These are phyloP conservation scores for Terrapene triunguis DNA, from an alignment of 2,113 vertebrate genomes.

Conservation along the genomic window DNA sequence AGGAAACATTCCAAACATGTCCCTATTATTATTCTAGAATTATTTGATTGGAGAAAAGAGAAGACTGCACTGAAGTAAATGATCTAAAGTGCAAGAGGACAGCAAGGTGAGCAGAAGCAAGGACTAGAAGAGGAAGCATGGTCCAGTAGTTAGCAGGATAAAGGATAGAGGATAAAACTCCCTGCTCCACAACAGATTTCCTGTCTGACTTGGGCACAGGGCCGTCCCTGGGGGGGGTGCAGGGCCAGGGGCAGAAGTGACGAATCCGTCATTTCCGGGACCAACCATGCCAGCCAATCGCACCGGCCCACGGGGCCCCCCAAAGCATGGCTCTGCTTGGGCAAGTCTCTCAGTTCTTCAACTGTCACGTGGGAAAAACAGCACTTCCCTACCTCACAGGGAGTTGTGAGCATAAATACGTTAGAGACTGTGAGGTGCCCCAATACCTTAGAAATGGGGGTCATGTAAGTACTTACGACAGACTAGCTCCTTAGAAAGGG, in stretches of 20 bases:
- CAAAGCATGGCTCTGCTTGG: not conserved
- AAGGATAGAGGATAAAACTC: not conserved
- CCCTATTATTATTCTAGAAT: not conserved
- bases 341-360: not conserved
- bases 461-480: not conserved
- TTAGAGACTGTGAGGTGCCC: not conserved
- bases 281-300: too few species aligned
- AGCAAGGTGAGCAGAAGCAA: not conserved
- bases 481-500: not conserved
- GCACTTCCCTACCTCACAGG: not conserved
- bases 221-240: too few species aligned
- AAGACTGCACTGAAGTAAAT: not conserved
- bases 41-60: not conserved
- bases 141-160: not conserved
- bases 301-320: too few species aligned
- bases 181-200: not conserved
- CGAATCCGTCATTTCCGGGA: too few species aligned
- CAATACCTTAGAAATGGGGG: not conserved
- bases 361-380: not conserved
- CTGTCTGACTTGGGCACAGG: not conserved
- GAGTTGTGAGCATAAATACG: not conserved
- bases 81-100: not conserved
- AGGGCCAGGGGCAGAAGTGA: too few species aligned
- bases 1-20: not conserved
- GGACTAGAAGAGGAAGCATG: not conserved